Conservation (phyloP, 2,797 vertebrate species). For the Pipistrellus nathusii region DNA sequence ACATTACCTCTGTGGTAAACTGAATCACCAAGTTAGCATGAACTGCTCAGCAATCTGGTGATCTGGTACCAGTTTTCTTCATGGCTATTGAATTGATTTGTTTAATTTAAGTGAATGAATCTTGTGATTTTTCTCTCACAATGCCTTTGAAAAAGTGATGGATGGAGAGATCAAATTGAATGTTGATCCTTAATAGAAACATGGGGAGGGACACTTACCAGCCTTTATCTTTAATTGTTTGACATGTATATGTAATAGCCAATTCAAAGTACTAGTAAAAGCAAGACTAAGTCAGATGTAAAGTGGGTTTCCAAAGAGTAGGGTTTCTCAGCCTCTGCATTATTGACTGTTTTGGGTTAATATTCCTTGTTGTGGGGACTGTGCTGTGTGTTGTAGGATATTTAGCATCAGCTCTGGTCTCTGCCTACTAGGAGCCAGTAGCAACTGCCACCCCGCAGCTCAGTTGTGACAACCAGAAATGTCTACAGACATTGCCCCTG, state of each 20-base stretch:
- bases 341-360: neutral
- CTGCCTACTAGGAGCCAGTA: neutral
- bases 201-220: neutral
- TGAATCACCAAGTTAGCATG: slow-evolving; percentile 64
- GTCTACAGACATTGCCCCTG: neutral
- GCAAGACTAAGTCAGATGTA: neutral
- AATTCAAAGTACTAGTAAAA: neutral
- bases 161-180: slow-evolving; percentile 12
- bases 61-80: slow-evolving; percentile 65
- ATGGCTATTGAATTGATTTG: slow-evolving; percentile 68
- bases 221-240: neutral
- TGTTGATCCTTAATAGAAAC: neutral
- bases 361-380: neutral
- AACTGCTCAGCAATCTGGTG: slow-evolving; percentile 63
- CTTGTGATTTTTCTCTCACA: slow-evolving; percentile 1
- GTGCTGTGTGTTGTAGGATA: neutral
- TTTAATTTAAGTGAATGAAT: slow-evolving; percentile 63
- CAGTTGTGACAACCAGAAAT: neutral
- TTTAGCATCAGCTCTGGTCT: neutral
- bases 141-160: slow-evolving; percentile 47
- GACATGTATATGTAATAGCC: neutral
- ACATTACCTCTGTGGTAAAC: slow-evolving; percentile 65
- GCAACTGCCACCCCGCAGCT: neutral
- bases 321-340: neutral
- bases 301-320: neutral